A percentile compares a stretch with the other conserved stretches of the same genome.
phyloP scores from a whole-genome alignment of 2,113 vertebrate species.

The Cichladusa arquata region DNA sequence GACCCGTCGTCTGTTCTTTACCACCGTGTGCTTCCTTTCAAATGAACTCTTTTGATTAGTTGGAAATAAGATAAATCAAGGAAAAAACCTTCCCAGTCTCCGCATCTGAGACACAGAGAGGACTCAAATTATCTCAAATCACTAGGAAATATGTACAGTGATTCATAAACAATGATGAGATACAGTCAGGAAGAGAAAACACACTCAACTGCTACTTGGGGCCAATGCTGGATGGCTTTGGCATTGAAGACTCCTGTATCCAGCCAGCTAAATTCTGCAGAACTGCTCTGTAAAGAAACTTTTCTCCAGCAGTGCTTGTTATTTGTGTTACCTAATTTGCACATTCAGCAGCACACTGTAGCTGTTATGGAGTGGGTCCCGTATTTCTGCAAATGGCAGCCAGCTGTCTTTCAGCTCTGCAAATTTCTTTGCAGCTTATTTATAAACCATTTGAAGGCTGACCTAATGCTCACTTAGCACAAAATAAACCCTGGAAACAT shows the following conservation, averaged over 20 bases:
- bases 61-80: background rate
- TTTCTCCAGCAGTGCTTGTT: constrained; percentile 35
- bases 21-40: background rate
- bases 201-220: background rate
- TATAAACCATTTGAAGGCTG: constrained; percentile 44
- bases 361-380: constrained; percentile 16
- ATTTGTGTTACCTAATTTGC: constrained; percentile 49
- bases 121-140: background rate
- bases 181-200: background rate
- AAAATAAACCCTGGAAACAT: constrained; percentile 48
- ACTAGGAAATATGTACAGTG: background rate
- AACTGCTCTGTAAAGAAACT: constrained; percentile 1
- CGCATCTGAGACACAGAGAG: background rate
- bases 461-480: constrained; percentile 45
- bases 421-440: constrained; percentile 48
- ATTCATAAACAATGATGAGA: background rate
- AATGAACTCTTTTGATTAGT: background rate
- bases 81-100: background rate
- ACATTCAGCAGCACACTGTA: constrained; percentile 24
- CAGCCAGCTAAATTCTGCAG: background rate
- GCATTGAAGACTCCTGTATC: background rate
- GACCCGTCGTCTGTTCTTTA: background rate
- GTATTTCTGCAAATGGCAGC: constrained; percentile 58
- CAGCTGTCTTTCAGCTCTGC: constrained; percentile 60
- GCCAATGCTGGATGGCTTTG: background rate